Conservation (phyloP, 2,888 invertebrate genomes). For the Neoitamus cyanurus region DNA sequence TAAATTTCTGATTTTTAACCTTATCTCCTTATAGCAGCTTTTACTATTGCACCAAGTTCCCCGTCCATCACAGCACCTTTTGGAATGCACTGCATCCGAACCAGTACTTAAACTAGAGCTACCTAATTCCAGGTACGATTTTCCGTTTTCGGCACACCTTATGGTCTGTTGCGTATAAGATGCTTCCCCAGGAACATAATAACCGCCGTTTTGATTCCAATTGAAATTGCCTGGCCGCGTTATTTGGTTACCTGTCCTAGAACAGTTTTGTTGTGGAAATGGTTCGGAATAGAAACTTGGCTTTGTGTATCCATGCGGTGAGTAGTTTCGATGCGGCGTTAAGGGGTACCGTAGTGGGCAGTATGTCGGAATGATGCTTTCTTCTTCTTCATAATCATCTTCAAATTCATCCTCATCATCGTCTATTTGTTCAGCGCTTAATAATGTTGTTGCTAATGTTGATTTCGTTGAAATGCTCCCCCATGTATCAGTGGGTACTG, state of each 20-base stretch:
- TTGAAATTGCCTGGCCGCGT: constrained; percentile 57
- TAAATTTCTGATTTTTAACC: constrained; percentile 89
- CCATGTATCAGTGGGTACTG: constrained; percentile 74
- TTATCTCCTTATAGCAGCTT: constrained; percentile 85
- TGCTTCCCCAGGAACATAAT: constrained; percentile 28
- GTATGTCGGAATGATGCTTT: constrained; percentile 66
- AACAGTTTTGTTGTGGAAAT: constrained; percentile 57
- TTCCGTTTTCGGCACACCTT: constrained; percentile 88
- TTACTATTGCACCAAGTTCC: constrained; percentile 82
- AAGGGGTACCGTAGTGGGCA: constrained; percentile 58
- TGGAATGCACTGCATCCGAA: constrained; percentile 61
- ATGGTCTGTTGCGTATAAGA: constrained; percentile 77
- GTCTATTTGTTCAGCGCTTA: constrained; percentile 64
- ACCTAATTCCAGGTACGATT: constrained; percentile 88
- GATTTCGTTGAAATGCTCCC: constrained; percentile 64
- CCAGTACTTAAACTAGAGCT: constrained; percentile 67
- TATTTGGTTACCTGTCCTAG: constrained; percentile 16
- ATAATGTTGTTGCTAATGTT: constrained; percentile 64
- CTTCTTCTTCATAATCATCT: constrained; percentile 67
- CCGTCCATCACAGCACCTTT: constrained; percentile 77
- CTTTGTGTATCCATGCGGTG: constrained; percentile 60
- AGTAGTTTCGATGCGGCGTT: constrained; percentile 51
- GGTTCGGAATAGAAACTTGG: constrained; percentile 66
- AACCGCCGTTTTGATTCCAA: constrained; percentile 48
- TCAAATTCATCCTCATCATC: constrained; percentile 66